Base-by-base conservation (phyloP, 1,140 invertebrate species). In the Pogonomyrmex californicus region DNA sequence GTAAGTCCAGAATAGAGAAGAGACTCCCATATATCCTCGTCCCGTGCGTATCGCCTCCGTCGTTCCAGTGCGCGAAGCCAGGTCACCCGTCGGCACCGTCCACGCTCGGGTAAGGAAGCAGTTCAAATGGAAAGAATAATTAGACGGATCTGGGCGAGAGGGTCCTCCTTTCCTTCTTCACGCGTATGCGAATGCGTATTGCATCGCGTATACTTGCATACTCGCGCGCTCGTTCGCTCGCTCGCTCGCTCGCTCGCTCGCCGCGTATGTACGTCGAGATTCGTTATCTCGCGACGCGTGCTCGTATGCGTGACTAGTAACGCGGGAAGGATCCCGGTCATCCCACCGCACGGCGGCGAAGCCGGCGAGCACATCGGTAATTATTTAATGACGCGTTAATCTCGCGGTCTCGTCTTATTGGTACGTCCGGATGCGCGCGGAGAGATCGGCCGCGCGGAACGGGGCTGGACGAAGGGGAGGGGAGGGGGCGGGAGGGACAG, bases 51-150 rank as follows among this genome's bases (percentile, higher is more conserved):
- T 68, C 62, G 41, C 51, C 9, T 6, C 9, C 51, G 65, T 86
- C 88, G 88, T 91, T 91, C 86, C 90, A 85, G 78, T 82, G 85
- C 78, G 58, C 77, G 88, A 76, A 87, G 87, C 87, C 86, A 86
- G 91, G 86, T 91, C 91, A 83, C 88, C 88, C 88, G 90, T 88
- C 78, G 51, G 77, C 85, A 38, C 44, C 63, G 86, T 87, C 68
- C 85, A 86, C 88, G 91, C 90, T 91, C 85, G 63, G 87, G 68
- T 88, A 73, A 87, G 85, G 88, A 91, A 89, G 77, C 85, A 89
- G 91, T 83, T 70, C 88, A 81, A 68, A 90, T 86, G 79, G 73
- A 82, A 68, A 86, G 71, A 62, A 85, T 90, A 90, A 90, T 90
- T 89, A 91, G 77, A 12, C 49, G 77, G 85, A 86, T 86, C 76